Percentiles rank a stretch among this genome's conserved stretches.
Conservation (phyloP, 1,140 invertebrate genomes). For the Chrysopa pallens region DNA sequence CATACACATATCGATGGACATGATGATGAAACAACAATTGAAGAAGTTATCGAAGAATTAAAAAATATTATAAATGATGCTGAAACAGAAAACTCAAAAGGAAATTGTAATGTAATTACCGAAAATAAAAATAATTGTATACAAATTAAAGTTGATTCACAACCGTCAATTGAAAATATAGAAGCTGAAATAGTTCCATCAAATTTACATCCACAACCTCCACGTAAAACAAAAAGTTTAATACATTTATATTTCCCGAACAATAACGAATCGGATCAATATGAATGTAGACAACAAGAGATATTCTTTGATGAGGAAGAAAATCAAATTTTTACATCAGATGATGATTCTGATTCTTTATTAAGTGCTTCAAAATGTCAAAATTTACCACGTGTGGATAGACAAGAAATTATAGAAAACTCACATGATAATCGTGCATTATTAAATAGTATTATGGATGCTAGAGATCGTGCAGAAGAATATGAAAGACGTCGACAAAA, state of each 20-base stretch:
- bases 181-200: slow-evolving; percentile 41
- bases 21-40: slow-evolving; percentile 67
- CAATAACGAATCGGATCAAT: slow-evolving; percentile 21
- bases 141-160: slow-evolving; percentile 11
- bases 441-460: slow-evolving; percentile 30
- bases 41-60: slow-evolving; percentile 71
- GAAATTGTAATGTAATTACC: slow-evolving; percentile 20
- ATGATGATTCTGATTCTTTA: slow-evolving; percentile 49
- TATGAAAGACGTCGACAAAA: slow-evolving; percentile 20
- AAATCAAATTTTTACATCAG: slow-evolving; percentile 27
- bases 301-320: slow-evolving; percentile 46
- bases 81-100: slow-evolving; percentile 44
- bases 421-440: slow-evolving; percentile 25
- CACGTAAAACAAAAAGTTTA: slow-evolving; percentile 28
- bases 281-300: slow-evolving; percentile 29
- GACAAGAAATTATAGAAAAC: slow-evolving; percentile 13
- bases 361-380: slow-evolving; percentile 41
- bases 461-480: slow-evolving; percentile 23
- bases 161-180: slow-evolving; percentile 8
- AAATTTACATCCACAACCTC: slow-evolving; percentile 39
- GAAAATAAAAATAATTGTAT: slow-evolving; percentile 22
- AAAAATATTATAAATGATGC: slow-evolving; percentile 71
- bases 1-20: slow-evolving; percentile 5
- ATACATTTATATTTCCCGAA: slow-evolving; percentile 19
- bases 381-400: slow-evolving; percentile 18